Base-by-base conservation (phyloP, 2,797 vertebrate species). In the Sebastes cheni region DNA sequence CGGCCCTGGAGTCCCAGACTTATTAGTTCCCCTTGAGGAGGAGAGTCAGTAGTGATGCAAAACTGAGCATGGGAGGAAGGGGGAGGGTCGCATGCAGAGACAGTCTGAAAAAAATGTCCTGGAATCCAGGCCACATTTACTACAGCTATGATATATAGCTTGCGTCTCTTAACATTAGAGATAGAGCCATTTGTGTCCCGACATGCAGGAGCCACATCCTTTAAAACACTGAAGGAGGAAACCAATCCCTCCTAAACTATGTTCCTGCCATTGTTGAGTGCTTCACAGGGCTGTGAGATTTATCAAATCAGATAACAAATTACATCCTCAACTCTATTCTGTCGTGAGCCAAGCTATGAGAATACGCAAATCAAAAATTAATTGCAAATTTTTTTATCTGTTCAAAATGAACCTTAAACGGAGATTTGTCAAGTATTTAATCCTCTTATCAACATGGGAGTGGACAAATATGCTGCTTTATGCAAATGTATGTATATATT, bases 71-170 rank as follows among this genome's bases (percentile, higher is more conserved):
- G 93, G 88, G 86, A 88, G 84, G 27, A 2, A 10, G 88, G 86
- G 55, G 87, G 91, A 89, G 85, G 91, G 86, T 75, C 86, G 85
- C 70, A 76, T 86, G 76, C 72, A 23, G 14, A 90, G 96, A 97
- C 94, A 96, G 96, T 94, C 92, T 58, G 82, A 83, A 56, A 77
- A 95, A 77, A 96, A 3, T 97, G 95, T 16, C 39, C 92, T 89
- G 97, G 97, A 98, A 95, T 97, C 92, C 95, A 95, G 96, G 95
- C 96, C 96, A 95, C 91, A 94, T 96, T 95, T 94, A 95, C 91
- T 84, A 94, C 94, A 88, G 87, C 66, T 72, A 88, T 95, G 96
- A 97, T 97, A 97, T 96, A 96, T 95, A 94, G 83, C 94, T 94
- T 95, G 92, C 83, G 78, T 88, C 90, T 94, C 68, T 94, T 88